phyloP scores from a whole-genome alignment of 2,888 invertebrate species.

The Morpho helenor region DNA sequence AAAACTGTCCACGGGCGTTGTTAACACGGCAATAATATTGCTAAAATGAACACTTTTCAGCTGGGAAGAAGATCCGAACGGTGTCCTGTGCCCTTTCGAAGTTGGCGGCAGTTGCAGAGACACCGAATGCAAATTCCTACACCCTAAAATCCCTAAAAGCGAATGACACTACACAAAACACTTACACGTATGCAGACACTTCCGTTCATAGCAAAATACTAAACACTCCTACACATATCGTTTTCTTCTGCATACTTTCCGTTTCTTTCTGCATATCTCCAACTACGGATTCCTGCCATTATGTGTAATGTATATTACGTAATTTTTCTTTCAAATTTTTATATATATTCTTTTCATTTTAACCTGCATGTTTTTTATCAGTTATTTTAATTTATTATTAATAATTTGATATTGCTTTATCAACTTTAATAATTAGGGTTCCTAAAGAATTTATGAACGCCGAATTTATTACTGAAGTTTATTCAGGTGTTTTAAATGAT shows the following conservation, averaged over 20 bases:
- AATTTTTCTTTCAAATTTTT: conserved; percentile 14
- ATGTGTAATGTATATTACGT: conserved; percentile 69
- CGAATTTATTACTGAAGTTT: too few relatives aligned
- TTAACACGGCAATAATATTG: conserved; percentile 24
- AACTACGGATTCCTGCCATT: conserved; percentile 46
- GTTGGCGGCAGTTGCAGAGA: conserved; percentile 74
- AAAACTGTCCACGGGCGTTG: conserved; percentile 40
- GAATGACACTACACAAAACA: conserved; percentile 48
- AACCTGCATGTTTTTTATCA: conserved; percentile 14
- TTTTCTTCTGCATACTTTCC: conserved; percentile 28
- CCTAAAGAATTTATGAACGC: too few relatives aligned
- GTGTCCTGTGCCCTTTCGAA: conserved; percentile 72
- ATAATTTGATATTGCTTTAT: not conserved
- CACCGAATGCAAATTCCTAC: conserved; percentile 70
- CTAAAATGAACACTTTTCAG: conserved; percentile 52
- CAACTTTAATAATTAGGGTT: too few relatives aligned
- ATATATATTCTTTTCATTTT: conserved; percentile 17
- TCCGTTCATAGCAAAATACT: conserved; percentile 49
- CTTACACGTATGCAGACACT: conserved; percentile 33
- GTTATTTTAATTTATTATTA: conserved; percentile 17
- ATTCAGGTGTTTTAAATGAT: too few relatives aligned
- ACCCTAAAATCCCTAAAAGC: conserved; percentile 47
- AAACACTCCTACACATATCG: conserved; percentile 23
- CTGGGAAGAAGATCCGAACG: conserved; percentile 70
- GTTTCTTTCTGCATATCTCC: conserved; percentile 33